phyloP scores from a whole-genome alignment of 2,113 vertebrate genomes.

The Furnarius figulus region DNA sequence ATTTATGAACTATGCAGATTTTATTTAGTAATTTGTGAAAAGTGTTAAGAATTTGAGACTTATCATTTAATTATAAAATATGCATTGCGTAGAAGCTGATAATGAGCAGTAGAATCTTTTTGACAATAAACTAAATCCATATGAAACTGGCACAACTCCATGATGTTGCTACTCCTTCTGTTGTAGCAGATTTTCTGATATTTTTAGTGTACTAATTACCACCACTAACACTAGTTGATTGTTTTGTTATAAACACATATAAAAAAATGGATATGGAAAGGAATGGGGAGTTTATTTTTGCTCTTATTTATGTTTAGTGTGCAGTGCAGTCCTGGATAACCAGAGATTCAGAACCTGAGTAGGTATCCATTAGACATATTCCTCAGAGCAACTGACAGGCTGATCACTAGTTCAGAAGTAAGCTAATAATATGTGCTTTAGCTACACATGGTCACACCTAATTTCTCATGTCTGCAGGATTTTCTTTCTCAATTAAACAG shows the following conservation, averaged over 20 bases:
- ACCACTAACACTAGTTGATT: not conserved
- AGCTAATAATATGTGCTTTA: not conserved
- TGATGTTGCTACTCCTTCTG: not conserved
- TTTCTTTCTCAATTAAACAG: not conserved
- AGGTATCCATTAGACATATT: not conserved
- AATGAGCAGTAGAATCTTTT: not conserved
- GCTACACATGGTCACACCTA: accelerated
- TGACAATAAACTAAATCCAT: not conserved
- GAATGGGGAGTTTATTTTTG: not conserved
- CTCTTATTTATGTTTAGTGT: not conserved
- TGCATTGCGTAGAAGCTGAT: not conserved
- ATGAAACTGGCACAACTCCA: not conserved
- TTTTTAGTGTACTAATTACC: not conserved
- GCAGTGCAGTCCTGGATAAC: not conserved
- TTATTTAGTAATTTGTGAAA: not conserved
- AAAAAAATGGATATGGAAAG: not conserved
- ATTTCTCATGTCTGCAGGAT: not conserved
- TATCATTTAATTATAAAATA: not conserved
- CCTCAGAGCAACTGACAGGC: not conserved
- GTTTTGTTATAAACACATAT: not conserved
- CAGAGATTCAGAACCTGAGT: not conserved
- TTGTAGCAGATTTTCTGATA: not conserved
- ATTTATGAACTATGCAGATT: not conserved
- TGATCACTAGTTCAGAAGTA: not conserved
- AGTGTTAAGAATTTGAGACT: not conserved